These are phyloP conservation scores for Cinara cedri DNA, from an alignment of 2,888 invertebrate species.

Conservation along the genomic window DNA sequence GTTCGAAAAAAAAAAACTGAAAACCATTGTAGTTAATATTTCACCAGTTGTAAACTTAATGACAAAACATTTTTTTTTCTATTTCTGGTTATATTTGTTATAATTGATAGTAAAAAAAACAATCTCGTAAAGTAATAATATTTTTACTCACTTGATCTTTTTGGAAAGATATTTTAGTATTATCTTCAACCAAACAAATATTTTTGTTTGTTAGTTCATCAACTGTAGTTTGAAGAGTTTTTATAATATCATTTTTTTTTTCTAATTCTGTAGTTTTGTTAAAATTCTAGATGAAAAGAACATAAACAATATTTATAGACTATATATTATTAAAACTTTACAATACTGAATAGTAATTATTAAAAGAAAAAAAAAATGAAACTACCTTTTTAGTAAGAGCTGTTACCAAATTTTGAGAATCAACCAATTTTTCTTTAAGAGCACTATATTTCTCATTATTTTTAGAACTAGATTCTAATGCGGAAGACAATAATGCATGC, in stretches of 20 bases:
- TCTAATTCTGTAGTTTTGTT: conserved; percentile 44
- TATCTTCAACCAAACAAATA: conserved; percentile 39
- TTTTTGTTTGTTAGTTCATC: conserved; percentile 36
- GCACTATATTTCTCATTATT: conserved; percentile 19
- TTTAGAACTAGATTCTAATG: conserved; percentile 40
- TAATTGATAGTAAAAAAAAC: not conserved
- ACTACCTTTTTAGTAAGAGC: conserved; percentile 42
- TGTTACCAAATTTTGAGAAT: conserved; percentile 38
- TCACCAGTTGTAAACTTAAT: no score
- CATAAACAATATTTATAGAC: not conserved
- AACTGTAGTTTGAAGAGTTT: not conserved
- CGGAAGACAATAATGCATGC: conserved; percentile 38
- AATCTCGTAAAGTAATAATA: not conserved
- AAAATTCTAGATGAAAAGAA: conserved; percentile 23
- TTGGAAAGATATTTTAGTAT: conserved; percentile 23
- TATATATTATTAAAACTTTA: no score
- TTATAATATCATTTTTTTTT: conserved; percentile 19
- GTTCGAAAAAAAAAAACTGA: no score
- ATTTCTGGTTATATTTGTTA: no score
- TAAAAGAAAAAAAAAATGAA: not conserved
- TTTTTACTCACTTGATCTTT: conserved; percentile 29
- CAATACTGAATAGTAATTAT: not conserved
- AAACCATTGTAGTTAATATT: no score
- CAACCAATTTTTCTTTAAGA: conserved; percentile 30
- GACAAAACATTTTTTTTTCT: no score